These are phyloP conservation scores for Drosophila parabipectinata DNA, from an alignment of 1,140 invertebrate species.

Conservation along the genomic window DNA sequence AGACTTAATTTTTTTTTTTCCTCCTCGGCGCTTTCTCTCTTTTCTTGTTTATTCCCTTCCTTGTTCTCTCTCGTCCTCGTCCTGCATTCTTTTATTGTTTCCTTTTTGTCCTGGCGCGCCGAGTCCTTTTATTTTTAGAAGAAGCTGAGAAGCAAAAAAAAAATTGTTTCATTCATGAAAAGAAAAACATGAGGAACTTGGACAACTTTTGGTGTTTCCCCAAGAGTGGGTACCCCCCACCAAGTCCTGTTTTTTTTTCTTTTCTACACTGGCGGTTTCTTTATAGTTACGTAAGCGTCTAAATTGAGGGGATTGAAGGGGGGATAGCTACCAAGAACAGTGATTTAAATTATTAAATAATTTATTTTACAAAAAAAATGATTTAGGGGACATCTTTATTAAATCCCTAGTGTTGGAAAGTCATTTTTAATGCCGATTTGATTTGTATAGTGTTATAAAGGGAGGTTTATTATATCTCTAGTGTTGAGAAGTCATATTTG, in stretches of 20 bases:
- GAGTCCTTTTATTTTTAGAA: slow-evolving; percentile 52
- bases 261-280: background rate
- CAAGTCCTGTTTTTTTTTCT: background rate
- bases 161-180: slow-evolving; percentile 74
- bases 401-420: background rate
- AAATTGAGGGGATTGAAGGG: slow-evolving; percentile 19
- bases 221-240: slow-evolving; percentile 17
- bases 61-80: slow-evolving; percentile 6
- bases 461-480: too few species aligned
- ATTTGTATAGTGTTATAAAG: too few species aligned
- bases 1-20: slow-evolving; percentile 71
- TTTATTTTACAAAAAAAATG: background rate
- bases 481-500: too few species aligned
- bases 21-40: background rate
- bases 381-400: too few species aligned
- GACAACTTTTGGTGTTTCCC: slow-evolving; percentile 77
- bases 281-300: slow-evolving; percentile 48
- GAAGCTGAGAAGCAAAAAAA: slow-evolving; percentile 33
- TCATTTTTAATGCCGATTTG: too few species aligned
- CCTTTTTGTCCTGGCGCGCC: slow-evolving; percentile 40
- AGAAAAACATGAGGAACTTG: slow-evolving; percentile 68
- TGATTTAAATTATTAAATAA: background rate
- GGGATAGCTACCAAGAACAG: background rate
- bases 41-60: slow-evolving; percentile 27
- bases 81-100: slow-evolving; percentile 77